These are phyloP conservation scores for Macropis europaea DNA, from an alignment of 2,888 invertebrate genomes.

Conservation along the genomic window DNA sequence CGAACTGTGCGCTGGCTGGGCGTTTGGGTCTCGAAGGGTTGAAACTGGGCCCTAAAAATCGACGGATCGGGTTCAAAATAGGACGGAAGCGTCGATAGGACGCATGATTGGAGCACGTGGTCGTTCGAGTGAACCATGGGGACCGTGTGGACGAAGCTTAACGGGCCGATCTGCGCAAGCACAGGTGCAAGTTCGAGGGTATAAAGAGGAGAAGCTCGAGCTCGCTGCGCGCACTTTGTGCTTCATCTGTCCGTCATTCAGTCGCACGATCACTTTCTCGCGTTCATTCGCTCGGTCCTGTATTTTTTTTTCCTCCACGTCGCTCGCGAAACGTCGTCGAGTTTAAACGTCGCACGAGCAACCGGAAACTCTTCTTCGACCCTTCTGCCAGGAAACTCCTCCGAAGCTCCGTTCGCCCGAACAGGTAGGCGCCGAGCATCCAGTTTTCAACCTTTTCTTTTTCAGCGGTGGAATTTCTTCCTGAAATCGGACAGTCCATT, in stretches of 20 bases:
- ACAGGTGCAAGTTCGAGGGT: conserved; percentile 75
- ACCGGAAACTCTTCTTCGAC: not conserved
- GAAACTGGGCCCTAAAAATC: too few species aligned
- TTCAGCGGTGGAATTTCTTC: too few species aligned
- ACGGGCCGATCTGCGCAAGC: conserved; percentile 71
- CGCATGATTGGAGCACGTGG: conserved; percentile 42
- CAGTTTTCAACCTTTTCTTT: too few species aligned
- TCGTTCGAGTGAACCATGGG: conserved; percentile 26
- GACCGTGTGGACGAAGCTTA: conserved; percentile 50
- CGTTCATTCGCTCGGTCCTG: conserved; percentile 6
- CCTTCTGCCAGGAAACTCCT: not conserved
- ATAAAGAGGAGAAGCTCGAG: conserved; percentile 74
- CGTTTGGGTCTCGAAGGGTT: not conserved
- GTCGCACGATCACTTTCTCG: conserved; percentile 55
- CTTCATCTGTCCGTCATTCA: conserved; percentile 69
- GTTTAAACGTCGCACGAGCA: not conserved
- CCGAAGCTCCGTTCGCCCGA: not conserved
- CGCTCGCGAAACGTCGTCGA: not conserved
- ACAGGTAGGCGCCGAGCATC: conserved; percentile 10
- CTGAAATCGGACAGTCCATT: too few species aligned
- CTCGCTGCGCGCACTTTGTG: conserved; percentile 74
- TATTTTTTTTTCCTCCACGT: not conserved
- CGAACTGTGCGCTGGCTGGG: too few species aligned
- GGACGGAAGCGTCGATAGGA: conserved; percentile 12
- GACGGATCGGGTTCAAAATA: conserved; percentile 9